Evolutionary conservation across 2,797 vertebrate genomes (phyloP).

Genomic region (Eidolon dupreanum): DNA sequence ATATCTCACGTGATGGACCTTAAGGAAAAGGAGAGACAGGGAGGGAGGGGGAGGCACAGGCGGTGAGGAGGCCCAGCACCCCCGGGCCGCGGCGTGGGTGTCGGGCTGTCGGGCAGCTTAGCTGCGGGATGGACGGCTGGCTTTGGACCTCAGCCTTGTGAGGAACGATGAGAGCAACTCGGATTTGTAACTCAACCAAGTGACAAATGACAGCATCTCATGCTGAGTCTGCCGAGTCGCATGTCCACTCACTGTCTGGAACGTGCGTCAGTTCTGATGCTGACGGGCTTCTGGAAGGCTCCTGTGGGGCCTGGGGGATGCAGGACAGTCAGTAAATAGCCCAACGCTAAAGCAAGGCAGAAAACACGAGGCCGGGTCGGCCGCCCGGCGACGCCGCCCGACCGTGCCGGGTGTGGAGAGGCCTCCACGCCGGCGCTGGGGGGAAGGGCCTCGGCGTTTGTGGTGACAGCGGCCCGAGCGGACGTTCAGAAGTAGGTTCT

Average conservation of each 20-base stretch:
- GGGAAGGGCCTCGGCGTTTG: too few relatives aligned
- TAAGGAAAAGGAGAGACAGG: not conserved
- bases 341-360: not conserved
- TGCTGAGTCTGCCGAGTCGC: not conserved
- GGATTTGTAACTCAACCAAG: not conserved
- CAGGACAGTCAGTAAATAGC: not conserved
- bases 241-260: not conserved
- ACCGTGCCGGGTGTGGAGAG: too few relatives aligned
- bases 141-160: not conserved
- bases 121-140: not conserved
- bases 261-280: not conserved
- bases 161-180: not conserved
- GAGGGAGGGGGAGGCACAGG: not conserved
- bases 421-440: too few relatives aligned
- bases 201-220: not conserved
- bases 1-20: not conserved
- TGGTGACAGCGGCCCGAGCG: too few relatives aligned
- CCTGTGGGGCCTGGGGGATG: not conserved
- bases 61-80: not conserved
- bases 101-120: not conserved
- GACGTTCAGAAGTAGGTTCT: too few relatives aligned
- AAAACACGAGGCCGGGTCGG: not conserved
- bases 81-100: too few relatives aligned
- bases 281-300: not conserved
- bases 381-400: too few relatives aligned